Base-by-base conservation (phyloP, 1,140 invertebrate genomes). In the Wiebesia pumilae region DNA sequence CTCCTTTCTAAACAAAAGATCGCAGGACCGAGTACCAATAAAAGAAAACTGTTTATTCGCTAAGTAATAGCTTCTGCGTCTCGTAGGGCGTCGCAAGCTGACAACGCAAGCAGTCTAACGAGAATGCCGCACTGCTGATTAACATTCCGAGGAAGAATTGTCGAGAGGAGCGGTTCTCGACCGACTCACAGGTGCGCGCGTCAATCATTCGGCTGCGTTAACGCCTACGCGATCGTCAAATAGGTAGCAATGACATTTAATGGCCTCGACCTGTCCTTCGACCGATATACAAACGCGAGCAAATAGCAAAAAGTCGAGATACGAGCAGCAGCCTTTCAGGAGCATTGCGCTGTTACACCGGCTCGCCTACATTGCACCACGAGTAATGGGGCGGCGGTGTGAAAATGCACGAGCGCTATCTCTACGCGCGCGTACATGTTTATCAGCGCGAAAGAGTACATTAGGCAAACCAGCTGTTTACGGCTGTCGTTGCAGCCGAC, bases 391-490 rank as follows among this genome's bases (percentile, higher is more conserved):
- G 12, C 10, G 12, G 51, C 51, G 24, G 16, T 47, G 77, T 14
- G 30, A 7, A 54, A 58, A 79, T 58, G 47, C 19, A 54, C 77
- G 47, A 21, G n/a, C n/a, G 10, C 30, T 79, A 79, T 79, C 51
- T 79, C 58, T 79, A 79, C 30, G 14, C 16, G n/a, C 12, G 77
- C 40, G 10, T 16, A 30, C 21, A 21, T 47, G 47, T 79, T 79
- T 81, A 81, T 81, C 78, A 58, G 77, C 30, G 9, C 77, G 77
- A 79, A 21, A 33, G 51, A 58, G 51, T 58, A 24, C 24, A 79
- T 79, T 58, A 58, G 77, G 51, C 27, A 12, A 30, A 16, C 75
- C 38, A 4, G 69, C 54, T 27, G 54, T 27, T 62, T 27, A 62
- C 24, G 54, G 14, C 27, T 30, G 62, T 19, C 19, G 10, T 16